phyloP scores from a whole-genome alignment of 2,888 invertebrate genomes.

The Laspeyria flexula region DNA sequence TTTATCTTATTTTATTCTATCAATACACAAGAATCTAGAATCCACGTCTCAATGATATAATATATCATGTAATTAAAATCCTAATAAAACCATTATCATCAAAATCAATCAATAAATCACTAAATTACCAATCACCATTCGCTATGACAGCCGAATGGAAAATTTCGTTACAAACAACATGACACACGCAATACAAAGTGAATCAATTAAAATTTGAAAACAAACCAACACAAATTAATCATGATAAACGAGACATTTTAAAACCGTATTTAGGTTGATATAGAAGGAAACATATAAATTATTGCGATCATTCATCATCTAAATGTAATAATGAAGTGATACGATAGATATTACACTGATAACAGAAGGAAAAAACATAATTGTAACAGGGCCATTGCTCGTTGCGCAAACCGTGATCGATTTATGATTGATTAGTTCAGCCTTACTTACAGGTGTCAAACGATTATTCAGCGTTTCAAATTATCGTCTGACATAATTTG shows the following conservation, averaged over 20 bases:
- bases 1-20: too few species aligned
- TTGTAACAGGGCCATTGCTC: constrained; percentile 57
- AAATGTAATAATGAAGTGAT: constrained; percentile 50
- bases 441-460: constrained; percentile 62
- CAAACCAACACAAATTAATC: constrained; percentile 48
- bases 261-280: constrained; percentile 60
- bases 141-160: constrained; percentile 28
- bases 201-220: constrained; percentile 40
- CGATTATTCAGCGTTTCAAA: constrained; percentile 73
- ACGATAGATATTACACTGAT: constrained; percentile 50
- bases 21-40: neutral
- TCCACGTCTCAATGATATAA: neutral
- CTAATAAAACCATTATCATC: constrained; percentile 3
- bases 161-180: constrained; percentile 33
- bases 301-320: constrained; percentile 58
- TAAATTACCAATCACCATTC: constrained; percentile 9
- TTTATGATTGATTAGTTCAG: constrained; percentile 76
- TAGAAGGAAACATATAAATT: constrained; percentile 48
- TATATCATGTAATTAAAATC: neutral
- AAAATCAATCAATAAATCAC: constrained; percentile 22
- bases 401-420: constrained; percentile 70
- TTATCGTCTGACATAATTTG: constrained; percentile 72
- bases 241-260: constrained; percentile 52
- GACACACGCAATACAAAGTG: constrained; percentile 23
- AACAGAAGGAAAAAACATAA: constrained; percentile 58